Evolutionary conservation across 1,140 invertebrate species (phyloP), one percentile per base, ranked within the genome.

Genomic region (Zaprionus gabonicus): DNA sequence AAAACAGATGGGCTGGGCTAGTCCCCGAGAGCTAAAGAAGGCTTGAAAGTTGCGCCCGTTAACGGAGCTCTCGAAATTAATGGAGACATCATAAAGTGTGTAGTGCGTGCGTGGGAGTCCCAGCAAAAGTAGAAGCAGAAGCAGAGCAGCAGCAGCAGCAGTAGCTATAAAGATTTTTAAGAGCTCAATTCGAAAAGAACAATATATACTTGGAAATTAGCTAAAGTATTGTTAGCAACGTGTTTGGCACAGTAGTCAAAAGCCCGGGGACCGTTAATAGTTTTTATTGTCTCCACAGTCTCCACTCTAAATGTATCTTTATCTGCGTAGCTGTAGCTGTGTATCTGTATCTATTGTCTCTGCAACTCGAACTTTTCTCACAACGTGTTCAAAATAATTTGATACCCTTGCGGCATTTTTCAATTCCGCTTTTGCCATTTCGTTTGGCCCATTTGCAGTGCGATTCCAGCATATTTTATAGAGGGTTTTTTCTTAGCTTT

Each of bases 361-460:
- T 57, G 63, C 60, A 13, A 28, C 38, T 38, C 31, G 80, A 80
- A 84, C 77, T 82, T 77, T 83, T 74, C 65, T 49, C 51, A 59
- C 67, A 63, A 25, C 31, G 15, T 25, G 70, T 62, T 70, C 15
- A 49, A 69, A 60, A 60, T 79, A 63, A 68, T 80, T 76, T 69
- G 74, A 83, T 83, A 68, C 64, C 58, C 60, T 62, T 62, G 49
- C 58, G 64, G 68, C 53, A 31, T 65, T 81, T 72, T 69, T 66
- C 71, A 44, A 74, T 86, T 86, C 86, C 31, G 57, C 64, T 79
- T 72, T 82, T 71, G 76, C 68, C 80, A 81, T 66, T 67, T 71
- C 71, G 66, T 76, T 74, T 79, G 51, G 67, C 31, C 51, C 66
- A 46, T 56, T 56, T 56, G 53, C 63, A 65, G 38, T 53, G 55